These are phyloP conservation scores for Camelus bactrianus DNA, from an alignment of 2,113 vertebrate genomes.

Conservation along the genomic window DNA sequence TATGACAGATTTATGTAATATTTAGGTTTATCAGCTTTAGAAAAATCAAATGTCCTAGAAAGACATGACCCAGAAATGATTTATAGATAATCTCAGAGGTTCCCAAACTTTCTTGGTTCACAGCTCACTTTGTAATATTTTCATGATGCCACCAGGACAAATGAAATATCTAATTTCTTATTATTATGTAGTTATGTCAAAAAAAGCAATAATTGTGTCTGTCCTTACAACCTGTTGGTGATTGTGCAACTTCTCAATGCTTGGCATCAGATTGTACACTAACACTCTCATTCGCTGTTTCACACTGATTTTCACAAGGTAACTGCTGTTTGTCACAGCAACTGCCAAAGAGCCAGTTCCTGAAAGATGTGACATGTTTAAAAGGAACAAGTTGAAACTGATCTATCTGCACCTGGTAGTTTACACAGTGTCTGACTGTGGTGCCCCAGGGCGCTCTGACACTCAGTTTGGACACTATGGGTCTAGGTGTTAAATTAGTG, in stretches of 20 bases:
- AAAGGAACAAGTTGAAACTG: background rate
- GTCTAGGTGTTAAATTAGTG: background rate
- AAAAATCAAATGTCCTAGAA: background rate
- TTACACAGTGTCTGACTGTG: background rate
- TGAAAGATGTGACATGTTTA: background rate
- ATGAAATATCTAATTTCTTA: background rate
- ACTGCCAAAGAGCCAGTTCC: background rate
- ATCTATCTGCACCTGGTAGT: background rate
- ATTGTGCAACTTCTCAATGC: background rate
- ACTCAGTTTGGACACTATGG: background rate
- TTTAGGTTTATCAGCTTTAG: background rate
- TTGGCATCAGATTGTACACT: background rate
- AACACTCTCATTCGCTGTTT: background rate
- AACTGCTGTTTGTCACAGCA: background rate
- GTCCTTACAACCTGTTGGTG: background rate
- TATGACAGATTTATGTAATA: slow-evolving; percentile 20
- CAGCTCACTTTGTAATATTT: background rate
- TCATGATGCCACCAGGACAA: background rate
- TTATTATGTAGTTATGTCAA: background rate
- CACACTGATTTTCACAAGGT: background rate
- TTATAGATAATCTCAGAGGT: background rate
- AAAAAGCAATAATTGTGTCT: background rate
- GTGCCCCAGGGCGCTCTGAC: background rate
- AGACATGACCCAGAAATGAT: background rate
- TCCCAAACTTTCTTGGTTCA: slow-evolving; percentile 5